phyloP scores from a whole-genome alignment of 2,113 vertebrate genomes.

The Ochotona curzoniae region DNA sequence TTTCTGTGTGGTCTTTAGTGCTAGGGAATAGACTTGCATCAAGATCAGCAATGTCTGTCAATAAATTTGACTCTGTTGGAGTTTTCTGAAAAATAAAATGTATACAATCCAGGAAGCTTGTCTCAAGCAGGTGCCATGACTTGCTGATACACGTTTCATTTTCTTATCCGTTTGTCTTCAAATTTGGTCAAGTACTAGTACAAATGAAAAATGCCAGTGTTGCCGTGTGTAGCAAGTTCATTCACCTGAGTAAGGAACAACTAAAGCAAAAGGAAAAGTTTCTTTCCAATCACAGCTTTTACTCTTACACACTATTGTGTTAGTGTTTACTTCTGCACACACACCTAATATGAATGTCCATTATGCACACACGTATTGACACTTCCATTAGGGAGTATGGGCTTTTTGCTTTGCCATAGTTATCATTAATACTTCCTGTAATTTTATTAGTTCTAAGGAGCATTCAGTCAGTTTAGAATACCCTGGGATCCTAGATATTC shows the following conservation, averaged over 20 bases:
- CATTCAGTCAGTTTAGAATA: background rate
- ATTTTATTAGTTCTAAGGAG: background rate
- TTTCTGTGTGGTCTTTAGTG: conserved; percentile 51
- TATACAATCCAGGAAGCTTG: conserved; percentile 8
- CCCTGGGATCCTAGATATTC: background rate
- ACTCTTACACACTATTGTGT: background rate
- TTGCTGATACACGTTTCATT: conserved; percentile 45
- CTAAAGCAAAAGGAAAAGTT: background rate
- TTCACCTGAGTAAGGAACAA: conserved; percentile 30
- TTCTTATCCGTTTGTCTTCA: conserved; percentile 42
- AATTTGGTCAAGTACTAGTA: conserved; percentile 5
- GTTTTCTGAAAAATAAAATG: conserved; percentile 64
- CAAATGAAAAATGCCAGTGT: conserved; percentile 14
- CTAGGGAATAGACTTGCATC: conserved; percentile 6
- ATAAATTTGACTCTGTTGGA: background rate
- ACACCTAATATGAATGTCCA: background rate
- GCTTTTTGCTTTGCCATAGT: conserved; percentile 22
- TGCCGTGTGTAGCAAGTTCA: background rate
- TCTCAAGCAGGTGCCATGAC: background rate
- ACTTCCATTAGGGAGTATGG: background rate
- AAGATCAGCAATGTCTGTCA: conserved; percentile 1
- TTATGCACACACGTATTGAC: background rate
- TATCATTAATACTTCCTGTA: background rate
- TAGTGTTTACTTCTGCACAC: background rate
- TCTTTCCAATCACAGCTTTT: background rate